Evolutionary conservation across 2,113 vertebrate species (phyloP).

Genomic region (Symphodus melops): DNA sequence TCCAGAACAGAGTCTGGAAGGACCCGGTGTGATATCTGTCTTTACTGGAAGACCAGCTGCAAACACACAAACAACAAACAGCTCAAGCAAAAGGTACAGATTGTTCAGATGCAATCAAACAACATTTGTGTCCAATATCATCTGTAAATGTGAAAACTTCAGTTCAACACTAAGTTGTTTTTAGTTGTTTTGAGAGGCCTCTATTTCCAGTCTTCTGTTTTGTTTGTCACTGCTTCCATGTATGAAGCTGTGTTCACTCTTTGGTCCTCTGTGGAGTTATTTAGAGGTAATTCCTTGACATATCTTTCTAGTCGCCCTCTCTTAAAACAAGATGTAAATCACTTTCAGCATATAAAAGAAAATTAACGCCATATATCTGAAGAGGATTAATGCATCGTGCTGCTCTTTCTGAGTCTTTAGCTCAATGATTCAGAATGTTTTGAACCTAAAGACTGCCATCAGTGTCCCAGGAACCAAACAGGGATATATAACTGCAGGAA

Average conservation of each 20-base stretch:
- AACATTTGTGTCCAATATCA: not conserved
- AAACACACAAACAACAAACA: not conserved
- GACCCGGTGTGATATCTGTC: constrained; percentile 95
- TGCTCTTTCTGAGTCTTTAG: too few species aligned
- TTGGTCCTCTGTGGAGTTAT: too few species aligned
- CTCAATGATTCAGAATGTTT: not conserved
- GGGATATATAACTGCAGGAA: not conserved
- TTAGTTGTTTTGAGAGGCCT: too few species aligned
- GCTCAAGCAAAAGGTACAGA: not conserved
- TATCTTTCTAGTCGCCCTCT: not conserved
- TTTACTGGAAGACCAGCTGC: constrained; percentile 97
- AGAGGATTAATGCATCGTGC: not conserved
- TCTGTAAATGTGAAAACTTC: not conserved
- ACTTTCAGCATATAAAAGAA: not conserved
- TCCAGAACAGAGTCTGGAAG: constrained; percentile 94
- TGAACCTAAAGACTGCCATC: not conserved
- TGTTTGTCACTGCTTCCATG: too few species aligned
- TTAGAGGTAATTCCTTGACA: too few species aligned
- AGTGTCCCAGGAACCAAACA: not conserved
- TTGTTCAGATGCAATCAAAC: not conserved
- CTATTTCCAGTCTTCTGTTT: too few species aligned
- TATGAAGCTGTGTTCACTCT: too few species aligned
- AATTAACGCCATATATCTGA: too few species aligned
- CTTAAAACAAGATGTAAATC: not conserved
- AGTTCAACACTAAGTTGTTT: too few species aligned